A percentile compares a stretch with the other conserved stretches of the same genome.
Conservation (phyloP, 2,888 invertebrate species). For the Mimachlamys varia region DNA sequence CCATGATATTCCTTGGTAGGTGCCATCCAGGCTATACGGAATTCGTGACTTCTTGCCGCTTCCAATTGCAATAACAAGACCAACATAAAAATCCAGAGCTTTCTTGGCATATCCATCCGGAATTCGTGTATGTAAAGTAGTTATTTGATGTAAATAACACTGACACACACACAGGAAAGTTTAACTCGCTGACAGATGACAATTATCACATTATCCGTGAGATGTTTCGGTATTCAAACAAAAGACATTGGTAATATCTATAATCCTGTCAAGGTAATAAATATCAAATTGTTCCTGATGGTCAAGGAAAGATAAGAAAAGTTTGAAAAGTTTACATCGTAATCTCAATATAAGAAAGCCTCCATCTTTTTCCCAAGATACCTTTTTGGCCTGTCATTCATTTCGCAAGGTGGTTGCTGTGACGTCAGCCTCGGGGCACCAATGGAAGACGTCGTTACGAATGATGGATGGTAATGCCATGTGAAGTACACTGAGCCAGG, state of each 20-base stretch:
- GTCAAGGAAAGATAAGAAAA: background rate
- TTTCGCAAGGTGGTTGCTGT: slow-evolving; percentile 37
- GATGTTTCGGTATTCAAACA: background rate
- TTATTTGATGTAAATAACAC: slow-evolving; percentile 20
- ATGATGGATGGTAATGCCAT: slow-evolving; percentile 24
- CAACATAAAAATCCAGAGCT: background rate
- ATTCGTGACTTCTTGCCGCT: slow-evolving; percentile 52
- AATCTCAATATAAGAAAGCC: slow-evolving; percentile 19
- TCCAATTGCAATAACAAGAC: background rate
- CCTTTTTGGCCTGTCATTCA: slow-evolving; percentile 32
- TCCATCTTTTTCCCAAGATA: slow-evolving; percentile 36
- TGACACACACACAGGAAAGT: background rate
- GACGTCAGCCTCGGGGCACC: slow-evolving; percentile 52
- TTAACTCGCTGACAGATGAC: background rate
- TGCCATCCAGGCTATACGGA: slow-evolving; percentile 76
- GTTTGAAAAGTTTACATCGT: background rate
- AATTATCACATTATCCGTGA: background rate
- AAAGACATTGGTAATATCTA: background rate
- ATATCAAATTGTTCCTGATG: background rate
- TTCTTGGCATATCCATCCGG: background rate
- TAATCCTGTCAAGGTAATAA: background rate
- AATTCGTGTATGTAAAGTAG: background rate
- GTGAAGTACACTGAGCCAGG: background rate
- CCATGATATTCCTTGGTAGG: slow-evolving; percentile 68
- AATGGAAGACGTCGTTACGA: slow-evolving; percentile 46